Base-by-base conservation (phyloP, 1,140 invertebrate genomes). In the Trypoxylus dichotomus region DNA sequence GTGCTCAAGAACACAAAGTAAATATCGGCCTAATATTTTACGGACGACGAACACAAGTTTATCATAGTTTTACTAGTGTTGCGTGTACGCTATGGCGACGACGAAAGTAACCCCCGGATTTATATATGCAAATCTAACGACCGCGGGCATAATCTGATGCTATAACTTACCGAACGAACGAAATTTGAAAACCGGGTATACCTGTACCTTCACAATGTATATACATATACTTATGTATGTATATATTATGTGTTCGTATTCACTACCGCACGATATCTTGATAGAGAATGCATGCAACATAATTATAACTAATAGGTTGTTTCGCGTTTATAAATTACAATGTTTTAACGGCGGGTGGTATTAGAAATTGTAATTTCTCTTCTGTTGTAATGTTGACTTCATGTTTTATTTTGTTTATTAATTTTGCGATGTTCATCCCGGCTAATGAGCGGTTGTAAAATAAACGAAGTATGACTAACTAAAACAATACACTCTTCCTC, bases 281-380 rank as follows among this genome's bases (percentile, higher is more conserved):
- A 84, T 84, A 78, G 63, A 77, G 79, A 75, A 77, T 77, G 80
- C 84, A 85, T 84, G 84, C 84, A 83, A 85, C 81, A 82, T 85
- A 84, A 85, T 85, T 85, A 85, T 84, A 85, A 83, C 83, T 85
- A 84, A 84, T 85, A 83, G 82, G 81, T 85, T 84, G 82, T 84
- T 84, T 83, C 82, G 81, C 79, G 82, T 81, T 80, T 84, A 83
- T 83, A 83, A 83, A 84, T 83, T 83, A 82, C 80, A 82, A 43
- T 75, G 77, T 47, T 78, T 74, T 27, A 10, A 27, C 24, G 60
- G 27, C 21, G 60, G 60, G 27, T 68, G 60, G 60, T 68, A 68
- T 68, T 68, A 68, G 60, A 68, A 68, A 68, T 68, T 25, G 15
- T 68, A 68, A 68, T 27, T 68, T 68, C 24, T 27, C 15, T 68